Evolutionary conservation across 2,113 vertebrate genomes (phyloP).

Genomic region (Arenaria interpres): DNA sequence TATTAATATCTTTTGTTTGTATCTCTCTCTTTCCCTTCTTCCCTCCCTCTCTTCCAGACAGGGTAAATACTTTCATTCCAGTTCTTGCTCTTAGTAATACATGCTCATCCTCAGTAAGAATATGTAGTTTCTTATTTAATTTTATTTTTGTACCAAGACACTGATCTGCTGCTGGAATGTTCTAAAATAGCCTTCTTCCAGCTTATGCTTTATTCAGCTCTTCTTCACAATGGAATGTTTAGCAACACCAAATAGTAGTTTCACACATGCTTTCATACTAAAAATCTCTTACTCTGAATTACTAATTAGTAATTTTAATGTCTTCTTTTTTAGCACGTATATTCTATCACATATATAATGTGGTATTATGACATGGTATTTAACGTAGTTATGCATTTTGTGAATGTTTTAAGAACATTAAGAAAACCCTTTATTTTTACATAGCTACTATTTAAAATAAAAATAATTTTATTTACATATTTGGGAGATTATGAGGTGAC

Average conservation of each 20-base stretch:
- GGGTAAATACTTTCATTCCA: background rate
- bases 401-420: background rate
- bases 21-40: rapidly evolving
- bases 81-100: background rate
- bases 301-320: background rate
- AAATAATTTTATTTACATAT: background rate
- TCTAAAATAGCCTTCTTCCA: background rate
- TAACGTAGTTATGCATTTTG: background rate
- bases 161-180: background rate
- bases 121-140: background rate
- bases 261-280: background rate
- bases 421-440: background rate
- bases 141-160: background rate
- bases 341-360: background rate
- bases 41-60: background rate
- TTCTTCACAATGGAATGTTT: background rate
- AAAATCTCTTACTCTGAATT: background rate
- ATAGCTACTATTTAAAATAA: background rate
- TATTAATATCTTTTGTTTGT: background rate
- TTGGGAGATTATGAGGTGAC: background rate
- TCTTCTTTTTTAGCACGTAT: background rate
- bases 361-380: background rate
- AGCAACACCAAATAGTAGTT: background rate
- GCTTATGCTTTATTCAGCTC: background rate
- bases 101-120: background rate